Evolutionary conservation across 35 echinoderm and acorn worm species (phyloP).

Genomic region (Heliocidaris erythrogramma): DNA sequence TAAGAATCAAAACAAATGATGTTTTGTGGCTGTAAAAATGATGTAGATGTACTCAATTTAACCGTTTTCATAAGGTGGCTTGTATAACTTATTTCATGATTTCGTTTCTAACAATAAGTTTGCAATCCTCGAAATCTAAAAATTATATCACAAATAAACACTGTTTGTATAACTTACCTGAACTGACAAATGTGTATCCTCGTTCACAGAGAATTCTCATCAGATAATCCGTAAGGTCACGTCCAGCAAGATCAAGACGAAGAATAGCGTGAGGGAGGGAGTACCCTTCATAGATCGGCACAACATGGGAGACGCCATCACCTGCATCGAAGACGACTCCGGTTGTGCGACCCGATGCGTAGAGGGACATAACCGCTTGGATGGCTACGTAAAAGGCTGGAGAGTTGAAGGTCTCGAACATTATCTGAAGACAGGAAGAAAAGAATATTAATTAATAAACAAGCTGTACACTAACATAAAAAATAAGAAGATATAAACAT

Average conservation of each 20-base stretch:
- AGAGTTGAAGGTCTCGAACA: slow-evolving; percentile 70
- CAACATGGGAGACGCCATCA: slow-evolving; percentile 67
- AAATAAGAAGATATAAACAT: no score
- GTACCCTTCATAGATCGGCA: slow-evolving; percentile 73
- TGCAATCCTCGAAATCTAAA: not conserved
- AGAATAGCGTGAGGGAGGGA: slow-evolving; percentile 66
- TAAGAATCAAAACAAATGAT: no score
- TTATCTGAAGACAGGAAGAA: slow-evolving; percentile 3
- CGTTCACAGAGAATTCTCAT: slow-evolving; percentile 59
- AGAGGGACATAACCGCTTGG: slow-evolving; percentile 69
- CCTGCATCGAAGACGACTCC: slow-evolving; percentile 63
- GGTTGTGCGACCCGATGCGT: slow-evolving; percentile 64
- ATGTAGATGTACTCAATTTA: no score
- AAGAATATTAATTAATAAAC: not conserved
- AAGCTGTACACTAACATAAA: no score
- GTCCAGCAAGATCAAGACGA: slow-evolving; percentile 59
- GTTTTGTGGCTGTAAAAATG: no score
- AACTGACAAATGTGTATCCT: slow-evolving; percentile 58
- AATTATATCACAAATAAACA: not conserved
- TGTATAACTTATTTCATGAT: no score
- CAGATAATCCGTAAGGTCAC: slow-evolving; percentile 69
- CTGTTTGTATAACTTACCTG: slow-evolving; percentile 37
- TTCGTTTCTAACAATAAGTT: not conserved
- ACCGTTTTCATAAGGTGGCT: no score
- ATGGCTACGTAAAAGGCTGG: slow-evolving; percentile 61